Evolutionary conservation across 2,113 vertebrate species (phyloP).

Genomic region (Podarcis muralis): DNA sequence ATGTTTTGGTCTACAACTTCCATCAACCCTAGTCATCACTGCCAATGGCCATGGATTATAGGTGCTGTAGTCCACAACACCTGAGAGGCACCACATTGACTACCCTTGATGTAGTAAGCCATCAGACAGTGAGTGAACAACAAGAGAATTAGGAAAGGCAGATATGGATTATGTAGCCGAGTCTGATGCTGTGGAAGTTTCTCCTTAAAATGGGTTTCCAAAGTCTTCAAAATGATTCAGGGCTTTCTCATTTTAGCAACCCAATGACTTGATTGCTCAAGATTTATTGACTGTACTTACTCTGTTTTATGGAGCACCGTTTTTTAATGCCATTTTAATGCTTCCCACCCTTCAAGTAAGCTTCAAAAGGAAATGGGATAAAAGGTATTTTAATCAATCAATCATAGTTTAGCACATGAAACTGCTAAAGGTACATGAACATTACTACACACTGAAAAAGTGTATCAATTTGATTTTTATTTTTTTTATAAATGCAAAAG

Average conservation of each 20-base stretch:
- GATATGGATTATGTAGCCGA: neutral
- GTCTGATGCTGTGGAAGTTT: neutral
- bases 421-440: constrained; percentile 20
- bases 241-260: neutral
- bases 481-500: constrained; percentile 7
- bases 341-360: neutral
- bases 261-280: neutral
- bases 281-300: neutral
- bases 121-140: neutral
- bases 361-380: neutral
- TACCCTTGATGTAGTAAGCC: no score
- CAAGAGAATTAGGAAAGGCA: neutral
- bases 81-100: no score
- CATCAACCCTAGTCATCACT: no score
- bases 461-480: neutral
- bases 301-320: neutral
- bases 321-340: constrained; percentile 11
- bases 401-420: neutral
- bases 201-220: neutral
- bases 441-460: neutral
- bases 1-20: no score
- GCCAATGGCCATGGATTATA: no score
- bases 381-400: neutral
- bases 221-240: neutral
- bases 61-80: no score